Base-by-base conservation (phyloP, 2,888 invertebrate species). In the Leptinotarsa tumamoca region DNA sequence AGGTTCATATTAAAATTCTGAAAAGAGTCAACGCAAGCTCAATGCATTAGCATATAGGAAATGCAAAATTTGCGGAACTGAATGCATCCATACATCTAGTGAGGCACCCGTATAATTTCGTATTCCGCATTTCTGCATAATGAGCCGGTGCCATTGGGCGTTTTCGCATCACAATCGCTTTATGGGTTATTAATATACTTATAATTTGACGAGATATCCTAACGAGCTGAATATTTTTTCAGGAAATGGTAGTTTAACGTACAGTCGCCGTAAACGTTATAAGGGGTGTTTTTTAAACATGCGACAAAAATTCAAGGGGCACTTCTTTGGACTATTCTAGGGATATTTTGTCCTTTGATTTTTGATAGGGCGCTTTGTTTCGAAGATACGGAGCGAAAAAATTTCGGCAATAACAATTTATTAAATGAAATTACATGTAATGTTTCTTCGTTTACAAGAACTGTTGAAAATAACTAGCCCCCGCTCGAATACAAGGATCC, bases 21-120 rank as follows among this genome's bases (percentile, higher is more conserved):
- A 70, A 67, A 74, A 72, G 67, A 71, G 43, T 54, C 70, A 66
- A 43, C 69, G 74, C 58, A 54, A 56, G 70, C 70, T 70, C 15
- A 18, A 18, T n/a, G 67, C 51, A 80, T 81, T 81, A 79, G 67
- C 81, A 82, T 81, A 82, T 79, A 77, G 83, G 81, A 83, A 81
- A 83, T 82, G 83, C 82, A 75, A 81, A 80, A 80, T 79, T 82
- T 83, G 80, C 82, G 80, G 81, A 83, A 83, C 79, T 74, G 76
- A 78, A 75, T 78, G 74, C 80, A 67, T 78, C 76, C 72, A 74
- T 78, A 74, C 74, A 74, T 78, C 70, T 70, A 79, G 77, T 78
- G 78, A 75, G 77, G 77, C 77, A 77, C 82, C 82, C 82, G 80
- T 78, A 80, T 82, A 75, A 79, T 78, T 79, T 73, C 56, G 74